Evolutionary conservation across 2,888 invertebrate species (phyloP).

Genomic region (Cecidostiba fungosa): DNA sequence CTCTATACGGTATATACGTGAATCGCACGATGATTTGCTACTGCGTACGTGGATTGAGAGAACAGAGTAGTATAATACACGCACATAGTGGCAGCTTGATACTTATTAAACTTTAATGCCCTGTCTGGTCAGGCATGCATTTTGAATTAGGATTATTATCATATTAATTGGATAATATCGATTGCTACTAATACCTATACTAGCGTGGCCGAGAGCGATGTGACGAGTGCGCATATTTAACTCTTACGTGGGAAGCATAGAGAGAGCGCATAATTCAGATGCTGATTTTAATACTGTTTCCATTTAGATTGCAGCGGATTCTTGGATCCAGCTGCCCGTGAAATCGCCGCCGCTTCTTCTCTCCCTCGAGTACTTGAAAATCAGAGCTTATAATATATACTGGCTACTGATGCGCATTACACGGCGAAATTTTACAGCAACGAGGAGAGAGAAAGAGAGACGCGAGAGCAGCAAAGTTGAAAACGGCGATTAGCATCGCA

Average conservation of each 20-base stretch:
- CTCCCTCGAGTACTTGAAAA: not conserved
- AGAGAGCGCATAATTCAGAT: conserved; percentile 47
- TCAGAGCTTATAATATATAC: not conserved
- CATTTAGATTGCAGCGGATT: conserved; percentile 52
- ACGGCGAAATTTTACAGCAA: not conserved
- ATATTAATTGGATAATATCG: conserved; percentile 62
- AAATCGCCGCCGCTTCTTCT: conserved; percentile 42
- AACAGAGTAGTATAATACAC: not conserved
- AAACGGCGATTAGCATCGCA: not conserved
- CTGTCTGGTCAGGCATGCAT: conserved; percentile 1
- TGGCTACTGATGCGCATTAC: not conserved
- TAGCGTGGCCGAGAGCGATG: not conserved
- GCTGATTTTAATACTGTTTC: conserved; percentile 56
- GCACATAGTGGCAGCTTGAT: not conserved
- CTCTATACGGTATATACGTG: not conserved
- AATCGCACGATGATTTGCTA: not conserved
- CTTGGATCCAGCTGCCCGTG: conserved; percentile 24
- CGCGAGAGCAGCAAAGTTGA: no score
- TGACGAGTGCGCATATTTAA: conserved; percentile 27
- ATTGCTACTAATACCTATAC: conserved; percentile 48
- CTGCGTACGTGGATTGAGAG: not conserved
- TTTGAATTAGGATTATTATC: conserved; percentile 56
- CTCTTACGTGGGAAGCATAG: conserved; percentile 51
- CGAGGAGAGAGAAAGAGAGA: no score
- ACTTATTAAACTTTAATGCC: conserved; percentile 36